Base-by-base conservation (phyloP, 1,140 invertebrate genomes). In the Ruditapes philippinarum region DNA sequence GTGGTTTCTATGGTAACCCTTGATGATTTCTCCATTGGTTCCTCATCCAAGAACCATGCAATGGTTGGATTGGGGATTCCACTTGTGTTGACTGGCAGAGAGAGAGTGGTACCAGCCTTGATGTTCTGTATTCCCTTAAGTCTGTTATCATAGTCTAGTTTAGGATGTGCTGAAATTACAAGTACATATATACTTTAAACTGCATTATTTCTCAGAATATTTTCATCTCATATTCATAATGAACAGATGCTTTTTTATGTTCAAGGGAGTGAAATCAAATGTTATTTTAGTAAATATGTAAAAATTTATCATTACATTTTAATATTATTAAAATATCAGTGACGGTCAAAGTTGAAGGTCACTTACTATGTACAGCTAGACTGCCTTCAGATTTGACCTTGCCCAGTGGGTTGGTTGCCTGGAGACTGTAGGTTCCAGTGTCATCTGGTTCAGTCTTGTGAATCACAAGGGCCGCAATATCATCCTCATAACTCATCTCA, bases 21-120 rank as follows among this genome's bases (percentile, higher is more conserved):
- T 31, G 93, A 82, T 73, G 92, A 92, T 51, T 93, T 92, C 62
- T 94, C 92, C 17, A 96, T 76, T 81, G 97, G 97, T 73, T 97
- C 96, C 11, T 97, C 97, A 92, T 98, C 97, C 93, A 98, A 98
- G 12, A 97, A 97, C 99, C 99, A 99, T 92, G 98, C 97, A 89
- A 99, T 97, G 4, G 96, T 97, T 0, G 99, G 99, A 79, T 97
- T 98, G 3, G 99, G 99, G 38, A 99, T 98, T 88, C 99, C 99
- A 91, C 98, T 97, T 76, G 99, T 97, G 89, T 95, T 94, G 36
- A 95, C 95, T 38, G 91, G 88, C 1, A 95, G 82, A 11, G 91
- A 90, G 7, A 96, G 81, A 1, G 94, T 93, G 65, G 93, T 91
- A 40, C 95, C 95, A 31, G 92, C 94, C 78, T 95, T 95, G 9